Conservation (phyloP, 1,140 invertebrate species). For the Paramacrobiotus metropolitanus region DNA sequence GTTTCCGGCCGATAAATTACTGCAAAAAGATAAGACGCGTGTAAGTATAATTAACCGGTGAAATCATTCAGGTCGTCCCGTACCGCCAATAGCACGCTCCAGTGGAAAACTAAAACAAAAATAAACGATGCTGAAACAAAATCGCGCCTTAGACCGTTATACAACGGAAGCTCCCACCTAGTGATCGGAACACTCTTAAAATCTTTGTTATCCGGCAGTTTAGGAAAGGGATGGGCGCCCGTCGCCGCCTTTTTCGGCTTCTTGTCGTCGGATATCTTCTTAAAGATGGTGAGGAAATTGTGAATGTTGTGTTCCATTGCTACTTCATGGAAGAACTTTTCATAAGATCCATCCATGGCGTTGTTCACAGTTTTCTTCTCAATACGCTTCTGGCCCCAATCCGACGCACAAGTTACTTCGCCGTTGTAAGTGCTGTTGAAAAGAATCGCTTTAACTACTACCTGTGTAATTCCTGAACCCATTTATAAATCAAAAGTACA, state of each 20-base stretch:
- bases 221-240: neutral
- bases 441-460: neutral
- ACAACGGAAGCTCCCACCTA: neutral
- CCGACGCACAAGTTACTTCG: neutral
- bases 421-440: neutral
- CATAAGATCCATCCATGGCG: neutral
- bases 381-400: neutral
- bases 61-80: neutral
- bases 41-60: neutral
- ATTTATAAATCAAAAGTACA: too few species aligned
- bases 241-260: neutral
- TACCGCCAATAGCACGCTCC: neutral
- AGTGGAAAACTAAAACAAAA: neutral
- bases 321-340: neutral
- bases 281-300: neutral
- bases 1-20: neutral
- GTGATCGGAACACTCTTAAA: neutral
- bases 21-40: neutral
- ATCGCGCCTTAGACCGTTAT: neutral
- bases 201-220: neutral
- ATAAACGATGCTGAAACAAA: neutral
- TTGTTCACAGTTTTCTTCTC: neutral
- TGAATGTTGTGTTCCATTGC: neutral
- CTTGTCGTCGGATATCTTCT: neutral
- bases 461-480: too few species aligned